Evolutionary conservation across 2,113 vertebrate genomes (phyloP).

Genomic region (Eublepharis macularius): DNA sequence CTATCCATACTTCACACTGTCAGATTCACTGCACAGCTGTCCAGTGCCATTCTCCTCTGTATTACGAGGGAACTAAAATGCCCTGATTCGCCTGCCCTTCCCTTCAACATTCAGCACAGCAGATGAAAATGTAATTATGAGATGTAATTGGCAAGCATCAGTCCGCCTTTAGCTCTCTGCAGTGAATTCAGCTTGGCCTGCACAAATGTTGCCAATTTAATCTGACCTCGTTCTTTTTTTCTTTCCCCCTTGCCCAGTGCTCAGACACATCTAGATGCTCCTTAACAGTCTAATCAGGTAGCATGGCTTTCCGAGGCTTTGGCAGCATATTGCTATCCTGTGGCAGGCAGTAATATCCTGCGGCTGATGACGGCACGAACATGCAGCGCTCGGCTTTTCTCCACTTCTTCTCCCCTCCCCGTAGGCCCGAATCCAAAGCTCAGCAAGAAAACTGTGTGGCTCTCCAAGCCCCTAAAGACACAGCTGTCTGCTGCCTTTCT

Average conservation of each 20-base stretch:
- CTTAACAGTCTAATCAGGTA: slow-evolving; percentile 70
- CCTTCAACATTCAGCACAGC: slow-evolving; percentile 12
- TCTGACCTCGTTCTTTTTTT: slow-evolving; percentile 70
- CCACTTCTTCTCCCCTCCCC: slow-evolving; percentile 15
- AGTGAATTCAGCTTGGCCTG: slow-evolving; percentile 29
- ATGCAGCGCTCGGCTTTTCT: slow-evolving; percentile 43
- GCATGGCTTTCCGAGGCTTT: slow-evolving; percentile 55
- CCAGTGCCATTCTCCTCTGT: not conserved
- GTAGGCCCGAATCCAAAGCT: slow-evolving; percentile 59
- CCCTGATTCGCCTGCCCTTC: not conserved
- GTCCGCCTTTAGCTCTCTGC: slow-evolving; percentile 15
- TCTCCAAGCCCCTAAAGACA: slow-evolving; percentile 16
- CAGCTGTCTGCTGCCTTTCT: not conserved
- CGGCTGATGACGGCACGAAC: slow-evolving; percentile 48
- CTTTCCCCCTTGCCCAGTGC: slow-evolving; percentile 49
- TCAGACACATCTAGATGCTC: slow-evolving; percentile 43
- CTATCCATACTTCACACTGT: too few species aligned
- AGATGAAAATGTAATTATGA: slow-evolving; percentile 56
- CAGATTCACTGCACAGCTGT: not conserved
- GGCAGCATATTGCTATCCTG: slow-evolving; percentile 60
- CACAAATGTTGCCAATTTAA: slow-evolving; percentile 59
- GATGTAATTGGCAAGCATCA: slow-evolving; percentile 47
- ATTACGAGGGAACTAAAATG: slow-evolving; percentile 13
- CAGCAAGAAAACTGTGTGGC: slow-evolving; percentile 41
- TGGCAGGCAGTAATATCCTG: slow-evolving; percentile 67